Evolutionary conservation across 2,888 invertebrate genomes (phyloP).

Genomic region (Xanthorhoe spadicearia): DNA sequence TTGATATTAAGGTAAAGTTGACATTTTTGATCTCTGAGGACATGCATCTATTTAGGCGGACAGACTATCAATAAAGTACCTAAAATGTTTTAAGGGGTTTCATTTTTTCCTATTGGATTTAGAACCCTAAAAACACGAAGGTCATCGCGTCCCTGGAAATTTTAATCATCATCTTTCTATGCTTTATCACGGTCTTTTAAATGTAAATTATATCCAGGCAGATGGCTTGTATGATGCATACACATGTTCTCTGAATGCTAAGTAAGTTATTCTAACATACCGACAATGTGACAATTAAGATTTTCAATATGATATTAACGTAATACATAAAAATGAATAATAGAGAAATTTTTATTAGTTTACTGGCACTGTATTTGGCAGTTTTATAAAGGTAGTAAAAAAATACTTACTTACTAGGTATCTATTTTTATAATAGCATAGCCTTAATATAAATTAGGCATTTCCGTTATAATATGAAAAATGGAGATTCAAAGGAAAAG

Average conservation of each 20-base stretch:
- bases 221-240: slow-evolving; percentile 49
- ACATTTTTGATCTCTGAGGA: too few relatives aligned
- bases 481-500: too few relatives aligned
- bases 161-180: slow-evolving; percentile 51
- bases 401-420: too few relatives aligned
- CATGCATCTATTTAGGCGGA: too few relatives aligned
- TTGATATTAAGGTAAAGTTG: too few relatives aligned
- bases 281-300: slow-evolving; percentile 32
- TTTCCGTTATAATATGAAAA: too few relatives aligned
- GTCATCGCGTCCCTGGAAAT: slow-evolving; percentile 29
- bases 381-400: too few relatives aligned
- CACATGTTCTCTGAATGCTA: slow-evolving; percentile 50
- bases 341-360: not conserved
- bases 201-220: slow-evolving; percentile 44
- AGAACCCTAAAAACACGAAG: slow-evolving; percentile 7
- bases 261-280: slow-evolving; percentile 45
- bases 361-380: too few relatives aligned
- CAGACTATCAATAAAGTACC: not conserved
- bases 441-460: too few relatives aligned
- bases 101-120: not conserved
- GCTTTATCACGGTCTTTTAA: slow-evolving; percentile 47
- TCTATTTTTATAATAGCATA: too few relatives aligned
- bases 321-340: not conserved
- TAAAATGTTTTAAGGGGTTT: not conserved
- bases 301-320: slow-evolving; percentile 9